phyloP scores from a whole-genome alignment of 2,888 invertebrate species.

The Andrena minutula region DNA sequence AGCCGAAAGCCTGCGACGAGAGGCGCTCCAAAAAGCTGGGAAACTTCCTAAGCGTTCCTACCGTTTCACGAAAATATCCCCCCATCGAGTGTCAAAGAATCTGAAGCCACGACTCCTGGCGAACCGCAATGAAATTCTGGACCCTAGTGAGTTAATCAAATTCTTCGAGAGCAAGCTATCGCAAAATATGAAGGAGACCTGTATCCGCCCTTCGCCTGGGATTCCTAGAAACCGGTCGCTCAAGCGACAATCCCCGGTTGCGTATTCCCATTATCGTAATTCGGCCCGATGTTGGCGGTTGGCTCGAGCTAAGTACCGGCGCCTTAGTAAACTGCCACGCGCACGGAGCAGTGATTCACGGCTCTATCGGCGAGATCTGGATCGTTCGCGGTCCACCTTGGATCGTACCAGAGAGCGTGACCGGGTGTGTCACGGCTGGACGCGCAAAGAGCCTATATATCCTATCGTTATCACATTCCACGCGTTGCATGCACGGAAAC shows the following conservation, averaged over 20 bases:
- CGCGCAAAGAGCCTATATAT: background rate
- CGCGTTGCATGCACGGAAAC: slow-evolving; percentile 6
- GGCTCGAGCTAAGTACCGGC: slow-evolving; percentile 31
- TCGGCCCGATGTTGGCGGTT: slow-evolving; percentile 42
- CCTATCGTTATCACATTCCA: slow-evolving; percentile 49
- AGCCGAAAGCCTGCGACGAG: background rate
- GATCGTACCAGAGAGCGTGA: too few relatives aligned
- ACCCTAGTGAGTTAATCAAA: background rate
- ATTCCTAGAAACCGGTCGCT: background rate
- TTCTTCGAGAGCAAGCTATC: too few relatives aligned
- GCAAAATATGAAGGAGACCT: too few relatives aligned
- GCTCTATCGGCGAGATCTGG: background rate
- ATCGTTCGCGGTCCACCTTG: background rate
- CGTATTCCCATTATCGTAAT: slow-evolving; percentile 16
- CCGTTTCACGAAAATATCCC: slow-evolving; percentile 4
- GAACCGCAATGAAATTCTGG: background rate
- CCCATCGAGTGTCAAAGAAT: background rate
- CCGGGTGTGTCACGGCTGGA: background rate
- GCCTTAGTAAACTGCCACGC: slow-evolving; percentile 11
- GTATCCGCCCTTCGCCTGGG: background rate
- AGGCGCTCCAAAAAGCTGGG: background rate
- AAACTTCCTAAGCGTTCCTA: slow-evolving; percentile 4
- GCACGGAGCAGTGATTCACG: background rate
- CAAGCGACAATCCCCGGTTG: background rate
- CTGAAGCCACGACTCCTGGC: background rate